A percentile compares a stretch with the other conserved stretches of the same genome.
Evolutionary conservation across 2,797 vertebrate genomes (phyloP).

Genomic region (Sylvia borin): DNA sequence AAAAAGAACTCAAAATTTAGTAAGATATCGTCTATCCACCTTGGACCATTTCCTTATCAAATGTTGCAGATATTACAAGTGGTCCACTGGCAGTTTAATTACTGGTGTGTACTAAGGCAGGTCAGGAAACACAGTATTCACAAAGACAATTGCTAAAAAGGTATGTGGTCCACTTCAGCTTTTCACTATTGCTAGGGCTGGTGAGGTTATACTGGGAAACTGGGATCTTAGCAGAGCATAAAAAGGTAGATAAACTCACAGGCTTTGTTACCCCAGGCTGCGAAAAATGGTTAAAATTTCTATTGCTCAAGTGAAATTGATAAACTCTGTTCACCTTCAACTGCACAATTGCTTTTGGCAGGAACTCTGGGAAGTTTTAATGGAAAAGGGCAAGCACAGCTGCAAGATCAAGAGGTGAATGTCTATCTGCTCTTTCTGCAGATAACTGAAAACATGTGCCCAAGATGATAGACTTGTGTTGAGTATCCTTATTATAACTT

Average conservation of each 20-base stretch:
- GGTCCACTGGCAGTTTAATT: background rate
- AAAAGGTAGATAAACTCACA: background rate
- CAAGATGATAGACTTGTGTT: background rate
- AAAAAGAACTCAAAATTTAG: background rate
- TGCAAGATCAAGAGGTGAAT: background rate
- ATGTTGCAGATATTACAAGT: background rate
- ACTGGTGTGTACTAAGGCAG: background rate
- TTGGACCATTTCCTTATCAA: background rate
- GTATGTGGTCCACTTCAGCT: background rate
- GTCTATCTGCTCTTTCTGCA: background rate
- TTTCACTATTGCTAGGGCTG: background rate
- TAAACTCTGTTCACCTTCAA: background rate
- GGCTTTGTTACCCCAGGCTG: background rate
- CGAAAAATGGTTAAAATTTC: background rate
- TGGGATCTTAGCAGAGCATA: background rate
- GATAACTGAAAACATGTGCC: background rate
- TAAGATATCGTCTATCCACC: background rate
- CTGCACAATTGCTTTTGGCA: background rate
- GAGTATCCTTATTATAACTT: background rate
- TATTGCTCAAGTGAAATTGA: background rate
- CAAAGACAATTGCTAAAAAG: background rate
- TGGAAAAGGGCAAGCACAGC: background rate
- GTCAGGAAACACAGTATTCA: background rate
- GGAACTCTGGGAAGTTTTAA: constrained; percentile 7
- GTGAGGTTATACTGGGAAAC: background rate